Conservation (phyloP, 2,797 vertebrate genomes). For the Chelonia mydas region DNA sequence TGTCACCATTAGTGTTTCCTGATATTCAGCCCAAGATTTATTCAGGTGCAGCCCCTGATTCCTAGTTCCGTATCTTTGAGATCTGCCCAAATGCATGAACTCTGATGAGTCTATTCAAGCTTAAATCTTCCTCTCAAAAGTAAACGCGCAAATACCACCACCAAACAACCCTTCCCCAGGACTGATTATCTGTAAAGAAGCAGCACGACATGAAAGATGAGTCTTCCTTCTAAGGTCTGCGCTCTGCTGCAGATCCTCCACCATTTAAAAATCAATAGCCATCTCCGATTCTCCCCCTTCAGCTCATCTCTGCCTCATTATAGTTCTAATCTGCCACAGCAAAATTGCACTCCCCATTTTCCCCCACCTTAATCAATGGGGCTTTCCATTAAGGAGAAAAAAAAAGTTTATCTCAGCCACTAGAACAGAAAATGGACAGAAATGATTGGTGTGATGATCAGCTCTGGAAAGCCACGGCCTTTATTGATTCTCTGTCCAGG, state of each 20-base stretch:
- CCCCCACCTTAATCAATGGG: constrained; percentile 69
- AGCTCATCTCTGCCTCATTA: constrained; percentile 70
- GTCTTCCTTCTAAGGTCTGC: constrained; percentile 22
- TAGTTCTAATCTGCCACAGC: constrained; percentile 73
- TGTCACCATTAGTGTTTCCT: background rate
- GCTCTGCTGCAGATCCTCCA: constrained; percentile 39
- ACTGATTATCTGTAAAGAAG: constrained; percentile 54
- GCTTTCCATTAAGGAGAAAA: constrained; percentile 48
- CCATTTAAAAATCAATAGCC: constrained; percentile 71
- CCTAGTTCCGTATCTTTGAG: background rate
- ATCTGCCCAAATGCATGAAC: background rate
- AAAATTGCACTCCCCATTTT: constrained; percentile 57
- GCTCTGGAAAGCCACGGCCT: constrained; percentile 50
- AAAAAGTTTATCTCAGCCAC: constrained; percentile 61
- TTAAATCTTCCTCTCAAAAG: constrained; percentile 48
- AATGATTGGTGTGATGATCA: constrained; percentile 68
- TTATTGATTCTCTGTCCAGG: constrained; percentile 19
- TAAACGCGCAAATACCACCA: background rate
- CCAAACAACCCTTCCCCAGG: background rate
- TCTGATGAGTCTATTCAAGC: background rate
- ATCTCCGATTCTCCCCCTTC: constrained; percentile 13
- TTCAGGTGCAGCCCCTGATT: background rate
- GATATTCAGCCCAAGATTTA: background rate
- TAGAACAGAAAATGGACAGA: constrained; percentile 25
- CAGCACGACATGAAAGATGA: constrained; percentile 64